Conservation (phyloP, 1,140 invertebrate genomes). For the Drosophila ercepeae region DNA sequence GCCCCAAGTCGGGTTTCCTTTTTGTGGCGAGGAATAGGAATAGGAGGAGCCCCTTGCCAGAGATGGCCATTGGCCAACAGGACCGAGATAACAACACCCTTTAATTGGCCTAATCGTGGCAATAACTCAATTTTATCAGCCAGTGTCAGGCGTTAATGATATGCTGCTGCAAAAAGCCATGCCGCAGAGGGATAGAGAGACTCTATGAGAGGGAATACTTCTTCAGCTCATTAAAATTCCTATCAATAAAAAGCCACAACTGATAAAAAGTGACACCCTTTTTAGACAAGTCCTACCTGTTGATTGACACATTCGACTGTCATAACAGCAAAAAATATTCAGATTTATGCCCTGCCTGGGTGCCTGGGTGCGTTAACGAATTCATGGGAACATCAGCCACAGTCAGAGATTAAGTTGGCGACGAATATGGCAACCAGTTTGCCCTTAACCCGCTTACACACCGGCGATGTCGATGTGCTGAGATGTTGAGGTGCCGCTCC, state of each 20-base stretch:
- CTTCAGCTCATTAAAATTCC: too few relatives aligned
- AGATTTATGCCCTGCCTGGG: conserved; percentile 23
- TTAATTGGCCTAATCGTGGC: conserved; percentile 75
- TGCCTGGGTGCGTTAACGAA: conserved; percentile 33
- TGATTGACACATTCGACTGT: conserved; percentile 34
- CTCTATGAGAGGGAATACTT: background rate
- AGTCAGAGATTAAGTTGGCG: conserved; percentile 53
- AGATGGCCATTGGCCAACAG: background rate
- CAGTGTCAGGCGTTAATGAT: conserved; percentile 46
- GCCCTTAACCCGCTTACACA: conserved; percentile 9
- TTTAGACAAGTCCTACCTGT: conserved; percentile 10
- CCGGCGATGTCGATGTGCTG: background rate
- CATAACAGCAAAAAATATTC: conserved; percentile 24
- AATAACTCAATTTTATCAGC: conserved; percentile 79
- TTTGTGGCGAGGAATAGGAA: background rate
- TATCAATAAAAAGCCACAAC: background rate
- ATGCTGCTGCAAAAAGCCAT: too few relatives aligned
- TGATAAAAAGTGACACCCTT: background rate
- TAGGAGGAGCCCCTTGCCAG: conserved; percentile 11
- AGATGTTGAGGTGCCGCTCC: conserved; percentile 20
- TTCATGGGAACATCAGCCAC: conserved; percentile 22
- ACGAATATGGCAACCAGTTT: conserved; percentile 33
- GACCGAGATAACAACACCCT: conserved; percentile 56
- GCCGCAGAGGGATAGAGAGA: too few relatives aligned
- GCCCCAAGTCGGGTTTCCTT: conserved; percentile 2